Evolutionary conservation across 2,888 invertebrate genomes (phyloP), one percentile per base, ranked within the genome.

Genomic region (Nemotelus nigrinus): DNA sequence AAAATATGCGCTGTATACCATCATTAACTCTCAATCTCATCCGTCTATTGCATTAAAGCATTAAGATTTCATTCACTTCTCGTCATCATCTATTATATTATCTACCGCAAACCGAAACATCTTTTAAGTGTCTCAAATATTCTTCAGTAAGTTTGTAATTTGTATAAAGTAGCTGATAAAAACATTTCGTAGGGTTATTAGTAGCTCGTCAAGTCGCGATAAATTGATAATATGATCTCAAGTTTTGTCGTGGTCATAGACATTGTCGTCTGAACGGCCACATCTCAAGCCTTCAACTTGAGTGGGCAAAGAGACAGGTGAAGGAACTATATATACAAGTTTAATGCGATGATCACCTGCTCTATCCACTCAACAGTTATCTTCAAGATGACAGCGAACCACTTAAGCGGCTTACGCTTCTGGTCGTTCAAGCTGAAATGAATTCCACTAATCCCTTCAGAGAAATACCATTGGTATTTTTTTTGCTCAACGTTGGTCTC

Each of bases 391-490:
- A 60, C 58, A 72, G 58, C 58, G 58, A 72, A 72, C 57, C 72
- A 72, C 60, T 72, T 72, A 72, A 58, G 72, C 71, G 6, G 71
- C 71, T 71, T 71, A 71, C 71, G 55, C 71, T 72, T 72, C 55
- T 10, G n/a, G 39, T 63, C 63, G 39, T 63, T 63, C n/a, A 43
- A 63, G 63, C 25, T 25, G 25, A 25, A 25, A 25, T 10, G n/a
- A 53, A 53, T 10, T 53, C 53, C 53, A 53, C 53, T n/a, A 25
- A 25, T 25, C 25, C 25, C 25, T 25, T 25, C 25, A 25, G 25
- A 25, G 25, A 25, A 25, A 25, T 25, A 25, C 25, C 25, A 25
- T 25, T 25, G 25, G 25, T 25, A 25, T 25, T 25, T 25, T 25
- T 25, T 25, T 25, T 25, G 25, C 25, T 25, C 25, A 25, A 25